Base-by-base conservation (phyloP, 2,113 vertebrate species). In the Nannobrachium achirus region DNA sequence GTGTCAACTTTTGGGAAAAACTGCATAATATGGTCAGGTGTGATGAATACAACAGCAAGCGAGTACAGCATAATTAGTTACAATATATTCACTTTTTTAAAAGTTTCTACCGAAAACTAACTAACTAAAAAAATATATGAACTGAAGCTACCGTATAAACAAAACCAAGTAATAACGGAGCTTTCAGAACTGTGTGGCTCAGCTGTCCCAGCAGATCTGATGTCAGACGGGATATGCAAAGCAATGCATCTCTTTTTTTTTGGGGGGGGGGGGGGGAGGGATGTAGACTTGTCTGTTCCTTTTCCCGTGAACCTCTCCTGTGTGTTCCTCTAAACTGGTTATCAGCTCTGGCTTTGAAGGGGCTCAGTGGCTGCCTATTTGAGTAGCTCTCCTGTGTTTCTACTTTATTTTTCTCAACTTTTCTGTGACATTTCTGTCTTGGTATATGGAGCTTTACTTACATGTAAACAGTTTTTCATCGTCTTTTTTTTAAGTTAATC, bases 271-370 rank as follows among this genome's bases (percentile, higher is more conserved):
- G 25, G 69, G 25, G 25, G 25, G 6, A 33, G 25, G 25, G 69
- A 77, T 75, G 75, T 56, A 71, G 66, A 68, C 67, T 33, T 5
- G 68, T 80, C 78, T 76, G 62, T 79, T 78, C 61, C 60, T 40
- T 51, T 77, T 82, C 66, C 81, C 66, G 56, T 49, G 79, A 62
- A 58, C 51, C 59, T 78, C 72, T 64, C 78, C 51, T 25, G 66
- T 68, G 42, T 55, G n/a, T 19, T 65, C 69, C 70, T 75, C 62
- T 56, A 63, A 76, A 75, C 79, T 75, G 70, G 73, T 76, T 72
- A 86, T 81, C 69, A 63, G 68, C 52, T 20, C 25, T 41, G 56
- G 82, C 79, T 78, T 77, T 81, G 73, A 83, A 73, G 71, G 83
- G 6, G 25, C 25, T 33, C 25, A 33, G 25, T 33, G 25, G 25